Evolutionary conservation across 2,797 vertebrate genomes (phyloP).

Genomic region (Falco berigora): DNA sequence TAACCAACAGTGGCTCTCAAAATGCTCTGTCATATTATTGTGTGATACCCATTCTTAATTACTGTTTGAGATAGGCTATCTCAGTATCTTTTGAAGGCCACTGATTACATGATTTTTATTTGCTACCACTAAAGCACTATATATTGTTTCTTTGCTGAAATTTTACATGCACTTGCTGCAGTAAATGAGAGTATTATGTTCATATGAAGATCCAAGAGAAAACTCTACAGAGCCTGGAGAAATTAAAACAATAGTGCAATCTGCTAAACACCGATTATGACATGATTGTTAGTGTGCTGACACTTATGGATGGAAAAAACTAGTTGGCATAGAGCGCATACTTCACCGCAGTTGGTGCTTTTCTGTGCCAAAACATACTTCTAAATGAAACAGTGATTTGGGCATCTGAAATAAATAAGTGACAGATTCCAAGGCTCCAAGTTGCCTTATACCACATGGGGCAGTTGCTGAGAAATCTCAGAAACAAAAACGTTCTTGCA

Average conservation of each 20-base stretch:
- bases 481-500: not conserved
- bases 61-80: not conserved
- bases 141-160: not conserved
- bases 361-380: conserved; percentile 5
- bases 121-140: not conserved
- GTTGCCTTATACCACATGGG: not conserved
- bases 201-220: not conserved
- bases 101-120: not conserved
- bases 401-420: not conserved
- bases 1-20: not conserved
- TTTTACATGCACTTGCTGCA: not conserved
- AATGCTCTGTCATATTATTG: not conserved
- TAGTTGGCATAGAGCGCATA: not conserved
- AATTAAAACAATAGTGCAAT: not conserved
- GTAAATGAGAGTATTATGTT: not conserved
- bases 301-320: not conserved
- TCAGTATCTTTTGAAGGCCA: not conserved
- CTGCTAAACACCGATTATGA: not conserved
- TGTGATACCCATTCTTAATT: not conserved
- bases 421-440: not conserved
- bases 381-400: not conserved
- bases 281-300: not conserved
- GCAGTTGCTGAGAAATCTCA: not conserved
- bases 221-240: not conserved
- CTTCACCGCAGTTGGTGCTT: not conserved